A percentile compares a stretch with the other conserved stretches of the same genome.
These are phyloP conservation scores for Tetrapedia diversipes DNA, from an alignment of 2,888 invertebrate species.

Conservation along the genomic window DNA sequence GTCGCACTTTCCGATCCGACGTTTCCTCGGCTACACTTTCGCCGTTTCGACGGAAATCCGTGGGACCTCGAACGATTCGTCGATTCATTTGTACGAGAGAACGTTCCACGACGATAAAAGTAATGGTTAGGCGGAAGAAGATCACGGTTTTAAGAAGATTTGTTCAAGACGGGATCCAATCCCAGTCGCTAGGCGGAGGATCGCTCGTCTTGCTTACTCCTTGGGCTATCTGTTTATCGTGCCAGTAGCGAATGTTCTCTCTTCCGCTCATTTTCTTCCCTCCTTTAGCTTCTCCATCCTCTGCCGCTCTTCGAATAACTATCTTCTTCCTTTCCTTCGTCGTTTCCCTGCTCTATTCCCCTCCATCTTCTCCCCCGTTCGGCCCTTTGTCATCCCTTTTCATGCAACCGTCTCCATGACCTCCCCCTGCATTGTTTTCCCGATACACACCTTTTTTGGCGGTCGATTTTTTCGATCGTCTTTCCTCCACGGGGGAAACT, in stretches of 20 bases:
- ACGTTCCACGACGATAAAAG: too few relatives aligned
- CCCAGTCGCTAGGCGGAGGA: neutral
- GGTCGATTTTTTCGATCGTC: constrained; percentile 9
- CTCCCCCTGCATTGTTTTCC: neutral
- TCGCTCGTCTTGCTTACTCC: constrained; percentile 9
- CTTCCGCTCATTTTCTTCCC: constrained; percentile 11
- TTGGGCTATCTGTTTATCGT: constrained; percentile 12
- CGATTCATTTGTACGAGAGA: too few relatives aligned
- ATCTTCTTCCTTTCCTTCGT: neutral
- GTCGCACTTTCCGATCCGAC: neutral
- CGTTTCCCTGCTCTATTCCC: neutral
- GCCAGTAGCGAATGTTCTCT: constrained; percentile 18
- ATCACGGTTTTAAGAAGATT: neutral
- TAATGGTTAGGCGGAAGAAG: too few relatives aligned
- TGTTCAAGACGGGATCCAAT: neutral
- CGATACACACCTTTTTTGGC: neutral
- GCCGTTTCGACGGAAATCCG: neutral
- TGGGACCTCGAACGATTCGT: neutral
- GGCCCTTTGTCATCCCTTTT: neutral
- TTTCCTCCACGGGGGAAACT: neutral
- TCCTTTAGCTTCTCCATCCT: constrained; percentile 22
- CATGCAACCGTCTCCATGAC: neutral
- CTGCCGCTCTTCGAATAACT: constrained; percentile 4
- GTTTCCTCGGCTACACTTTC: neutral
- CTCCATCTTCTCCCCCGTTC: neutral